Percentiles rank a stretch among this genome's conserved stretches.
Conservation (phyloP, 2,888 invertebrate species). For the Stenodema calcarata region DNA sequence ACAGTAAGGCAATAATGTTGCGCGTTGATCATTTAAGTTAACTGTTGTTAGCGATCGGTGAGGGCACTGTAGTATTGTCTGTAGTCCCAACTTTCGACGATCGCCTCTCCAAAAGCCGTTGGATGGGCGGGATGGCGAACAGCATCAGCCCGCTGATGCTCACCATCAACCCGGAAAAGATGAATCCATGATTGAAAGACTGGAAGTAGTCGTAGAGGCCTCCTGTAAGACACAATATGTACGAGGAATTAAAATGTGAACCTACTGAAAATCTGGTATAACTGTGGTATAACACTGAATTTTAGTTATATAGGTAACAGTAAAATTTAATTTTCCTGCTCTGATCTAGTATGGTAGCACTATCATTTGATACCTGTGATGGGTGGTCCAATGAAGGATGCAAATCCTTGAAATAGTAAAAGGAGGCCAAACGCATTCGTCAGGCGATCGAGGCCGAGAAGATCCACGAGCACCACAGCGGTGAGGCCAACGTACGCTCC, state of each 20-base stretch:
- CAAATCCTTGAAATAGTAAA: constrained; percentile 91
- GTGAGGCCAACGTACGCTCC: constrained; percentile 97
- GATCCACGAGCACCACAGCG: constrained; percentile 92
- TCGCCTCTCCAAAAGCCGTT: constrained; percentile 7
- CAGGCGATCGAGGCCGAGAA: constrained; percentile 88
- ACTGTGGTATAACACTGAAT: no score
- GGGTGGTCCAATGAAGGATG: constrained; percentile 90
- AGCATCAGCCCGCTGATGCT: constrained; percentile 87
- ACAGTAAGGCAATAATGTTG: no score
- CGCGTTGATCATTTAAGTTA: neutral
- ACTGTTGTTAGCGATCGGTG: neutral
- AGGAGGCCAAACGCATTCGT: constrained; percentile 96
- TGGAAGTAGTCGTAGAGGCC: constrained; percentile 78
- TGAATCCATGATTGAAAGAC: constrained; percentile 87
- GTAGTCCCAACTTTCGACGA: neutral
- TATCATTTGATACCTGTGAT: constrained; percentile 76
- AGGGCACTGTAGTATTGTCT: neutral
- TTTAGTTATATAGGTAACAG: no score
- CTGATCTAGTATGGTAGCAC: constrained; percentile 58
- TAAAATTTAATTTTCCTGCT: no score
- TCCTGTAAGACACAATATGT: constrained; percentile 68
- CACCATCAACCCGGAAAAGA: constrained; percentile 84
- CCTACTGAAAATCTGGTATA: no score
- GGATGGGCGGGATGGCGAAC: constrained; percentile 73
- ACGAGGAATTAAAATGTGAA: no score